Base-by-base conservation (phyloP, 2,113 vertebrate genomes). In the Equus quagga region DNA sequence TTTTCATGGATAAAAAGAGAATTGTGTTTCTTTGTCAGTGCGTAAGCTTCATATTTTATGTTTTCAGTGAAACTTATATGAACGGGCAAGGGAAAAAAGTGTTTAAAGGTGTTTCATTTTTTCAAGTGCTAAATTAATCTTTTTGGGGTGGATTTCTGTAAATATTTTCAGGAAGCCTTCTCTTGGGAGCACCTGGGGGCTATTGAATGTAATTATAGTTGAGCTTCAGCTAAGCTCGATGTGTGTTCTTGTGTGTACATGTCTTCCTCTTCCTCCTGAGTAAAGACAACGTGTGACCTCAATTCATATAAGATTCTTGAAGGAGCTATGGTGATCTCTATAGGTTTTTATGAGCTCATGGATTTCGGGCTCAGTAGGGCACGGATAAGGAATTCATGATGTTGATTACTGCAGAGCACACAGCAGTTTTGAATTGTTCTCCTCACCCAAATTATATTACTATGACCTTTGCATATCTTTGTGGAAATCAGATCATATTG, bases 61-160 rank as follows among this genome's bases (percentile, higher is more conserved):
- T 96, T 97, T 97, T 97, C 91, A 95, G 44, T 56, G 80, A 82
- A 85, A 94, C 7, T 17, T 64, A 87, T 24, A 1, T 76, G 46
- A 95, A 67, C 3, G 87, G 58, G 46, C 41, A 65, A 70, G 18
- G n/a, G 70, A 14, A 72, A 79, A 79, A 70, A 60, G 24, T 88
- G 6, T 62, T 94, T 94, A 54, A 94, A 95, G 36, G 13, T 19
- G 2, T 81, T 93, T 76, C 41, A 92, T 19, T 89, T 89, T 92
- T 90, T 86, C 18, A 83, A 95, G 51, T 82, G 75, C 46, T 85
- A 65, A 85, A 41, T n/a, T 80, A 44, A 95, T 26, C 17, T 49
- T 62, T 87, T 87, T 64, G 82, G 60, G 11, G 23, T 84, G 41
- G 54, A 92, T 83, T 91, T 93, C 51, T 86, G 19, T 89, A 46